A percentile compares a stretch with the other conserved stretches of the same genome.
Evolutionary conservation across 2,113 vertebrate genomes (phyloP).

Genomic region (Isichthys henryi): DNA sequence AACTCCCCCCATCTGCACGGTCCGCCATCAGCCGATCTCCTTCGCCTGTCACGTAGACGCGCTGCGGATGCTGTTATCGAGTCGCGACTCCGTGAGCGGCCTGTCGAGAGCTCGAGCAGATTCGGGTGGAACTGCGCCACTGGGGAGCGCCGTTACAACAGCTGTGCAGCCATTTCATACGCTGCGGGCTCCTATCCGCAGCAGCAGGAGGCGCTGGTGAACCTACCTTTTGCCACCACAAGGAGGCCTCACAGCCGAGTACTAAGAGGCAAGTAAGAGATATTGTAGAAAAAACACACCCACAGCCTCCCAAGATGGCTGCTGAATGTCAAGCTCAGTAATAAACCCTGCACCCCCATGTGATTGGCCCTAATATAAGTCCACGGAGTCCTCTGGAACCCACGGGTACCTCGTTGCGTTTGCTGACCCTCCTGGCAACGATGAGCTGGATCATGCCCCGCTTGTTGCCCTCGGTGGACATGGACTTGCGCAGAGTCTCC

Average conservation of each 20-base stretch:
- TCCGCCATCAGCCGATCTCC: neutral
- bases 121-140: slow-evolving; percentile 39
- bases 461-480: slow-evolving; percentile 94
- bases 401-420: slow-evolving; percentile 72
- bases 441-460: slow-evolving; percentile 97
- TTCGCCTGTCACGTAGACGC: neutral
- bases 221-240: slow-evolving; percentile 14
- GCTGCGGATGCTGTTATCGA: neutral
- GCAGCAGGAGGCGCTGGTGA: slow-evolving; percentile 15
- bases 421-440: slow-evolving; percentile 74
- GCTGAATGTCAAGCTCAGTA: slow-evolving; percentile 7
- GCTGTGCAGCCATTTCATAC: slow-evolving; percentile 15
- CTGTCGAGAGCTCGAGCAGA: slow-evolving; percentile 15
- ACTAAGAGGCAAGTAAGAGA: neutral
- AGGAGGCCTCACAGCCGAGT: neutral
- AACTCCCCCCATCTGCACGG: slow-evolving; percentile 24
- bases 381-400: neutral
- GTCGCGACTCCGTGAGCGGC: neutral
- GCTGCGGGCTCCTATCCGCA: slow-evolving; percentile 32
- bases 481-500: slow-evolving; percentile 89
- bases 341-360: neutral
- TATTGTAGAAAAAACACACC: neutral
- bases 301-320: neutral
- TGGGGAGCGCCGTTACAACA: neutral
- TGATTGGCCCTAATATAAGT: slow-evolving; percentile 10